Conservation (phyloP, 2,888 invertebrate genomes). For the Lepidonotus clava region DNA sequence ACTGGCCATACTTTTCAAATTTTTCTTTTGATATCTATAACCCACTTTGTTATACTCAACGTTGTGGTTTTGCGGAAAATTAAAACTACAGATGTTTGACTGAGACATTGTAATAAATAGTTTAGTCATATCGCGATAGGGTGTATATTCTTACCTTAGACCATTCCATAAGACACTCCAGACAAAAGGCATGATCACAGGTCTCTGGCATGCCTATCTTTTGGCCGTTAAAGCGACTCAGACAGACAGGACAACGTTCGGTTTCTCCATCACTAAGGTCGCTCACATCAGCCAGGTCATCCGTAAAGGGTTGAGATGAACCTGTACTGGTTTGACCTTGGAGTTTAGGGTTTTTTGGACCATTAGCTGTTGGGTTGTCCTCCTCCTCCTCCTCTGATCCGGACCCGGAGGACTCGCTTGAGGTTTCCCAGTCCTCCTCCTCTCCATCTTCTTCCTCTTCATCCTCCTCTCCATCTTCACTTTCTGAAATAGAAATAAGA, state of each 20-base stretch:
- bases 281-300: background rate
- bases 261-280: conserved; percentile 47
- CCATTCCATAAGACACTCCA: conserved; percentile 95
- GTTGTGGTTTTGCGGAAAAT: no score
- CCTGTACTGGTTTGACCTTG: background rate
- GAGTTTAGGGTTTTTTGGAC: background rate
- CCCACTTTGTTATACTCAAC: no score
- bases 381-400: conserved; percentile 12
- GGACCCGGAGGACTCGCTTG: conserved; percentile 11
- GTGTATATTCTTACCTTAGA: conserved; percentile 85
- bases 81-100: no score
- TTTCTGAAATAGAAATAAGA: no score
- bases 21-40: no score
- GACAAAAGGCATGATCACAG: conserved; percentile 94
- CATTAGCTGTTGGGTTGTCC: background rate
- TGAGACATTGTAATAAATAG: no score
- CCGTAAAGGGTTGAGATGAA: background rate
- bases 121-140: no score
- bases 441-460: conserved; percentile 15
- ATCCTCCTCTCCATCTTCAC: background rate
- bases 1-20: no score
- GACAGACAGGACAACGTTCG: conserved; percentile 53
- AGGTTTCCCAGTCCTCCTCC: conserved; percentile 24
- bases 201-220: conserved; percentile 91
- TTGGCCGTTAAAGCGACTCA: conserved; percentile 88